Evolutionary conservation across 1,140 invertebrate species (phyloP).

Genomic region (Drosophila baimaii): DNA sequence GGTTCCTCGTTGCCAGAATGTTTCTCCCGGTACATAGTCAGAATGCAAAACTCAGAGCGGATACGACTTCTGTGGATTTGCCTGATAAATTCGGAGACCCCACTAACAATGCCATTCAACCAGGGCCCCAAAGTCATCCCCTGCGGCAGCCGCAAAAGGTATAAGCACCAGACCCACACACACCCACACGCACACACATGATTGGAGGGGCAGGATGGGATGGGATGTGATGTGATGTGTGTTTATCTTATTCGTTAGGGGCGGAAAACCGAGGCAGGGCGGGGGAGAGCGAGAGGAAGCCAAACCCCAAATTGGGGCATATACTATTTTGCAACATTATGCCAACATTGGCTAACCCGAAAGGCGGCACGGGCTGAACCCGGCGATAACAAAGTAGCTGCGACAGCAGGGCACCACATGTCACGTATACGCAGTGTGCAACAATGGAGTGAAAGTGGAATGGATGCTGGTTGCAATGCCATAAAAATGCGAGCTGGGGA

Average conservation of each 20-base stretch:
- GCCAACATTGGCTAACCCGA: conserved; percentile 63
- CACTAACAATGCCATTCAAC: conserved; percentile 49
- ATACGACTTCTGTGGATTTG: conserved; percentile 27
- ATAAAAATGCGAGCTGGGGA: conserved; percentile 59
- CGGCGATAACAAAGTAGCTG: conserved; percentile 72
- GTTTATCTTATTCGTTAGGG: conserved; percentile 64
- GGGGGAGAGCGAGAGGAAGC: conserved; percentile 3
- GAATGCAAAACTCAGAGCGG: conserved; percentile 33
- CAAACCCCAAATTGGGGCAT: conserved; percentile 69
- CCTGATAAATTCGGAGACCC: conserved; percentile 28
- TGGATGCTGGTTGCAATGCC: conserved; percentile 45
- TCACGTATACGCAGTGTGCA: conserved; percentile 77
- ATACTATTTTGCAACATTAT: conserved; percentile 67
- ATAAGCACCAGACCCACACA: conserved; percentile 46
- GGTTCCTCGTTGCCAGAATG: background rate
- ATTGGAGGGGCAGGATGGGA: background rate
- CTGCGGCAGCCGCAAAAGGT: conserved; percentile 68
- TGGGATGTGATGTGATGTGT: conserved; percentile 59
- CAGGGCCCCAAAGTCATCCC: conserved; percentile 29
- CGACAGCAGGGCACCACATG: conserved; percentile 51
- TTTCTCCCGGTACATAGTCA: conserved; percentile 5
- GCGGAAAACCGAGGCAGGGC: conserved; percentile 5
- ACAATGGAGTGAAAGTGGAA: conserved; percentile 68
- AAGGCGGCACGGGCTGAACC: conserved; percentile 30
- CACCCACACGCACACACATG: conserved; percentile 28